Base-by-base conservation (phyloP, 2,113 vertebrate species). In the Tonatia bakeri region DNA sequence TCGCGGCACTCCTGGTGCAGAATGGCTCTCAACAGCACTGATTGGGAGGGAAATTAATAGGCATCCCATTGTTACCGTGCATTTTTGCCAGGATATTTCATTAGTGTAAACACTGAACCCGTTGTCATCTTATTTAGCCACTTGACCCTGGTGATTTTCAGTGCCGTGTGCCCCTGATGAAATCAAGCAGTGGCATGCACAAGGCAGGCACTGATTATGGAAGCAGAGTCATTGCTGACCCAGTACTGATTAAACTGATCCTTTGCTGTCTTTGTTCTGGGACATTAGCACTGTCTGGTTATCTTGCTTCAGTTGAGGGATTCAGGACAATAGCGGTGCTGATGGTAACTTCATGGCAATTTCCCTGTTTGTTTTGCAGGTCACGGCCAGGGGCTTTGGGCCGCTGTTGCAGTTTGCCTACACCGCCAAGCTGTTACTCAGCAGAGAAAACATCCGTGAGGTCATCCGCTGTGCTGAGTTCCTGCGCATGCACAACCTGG, bases 321-420 rank as follows among this genome's bases (percentile, higher is more conserved):
- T 73, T 97, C 73, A 36, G 98, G 98, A 98, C 98, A 99, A 98
- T 98, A 94, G 92, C 97, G 96, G 80, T 98, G 97, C 98, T 99
- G 98, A 99, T 98, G 97, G 94, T 99, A 99, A 99, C 64, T 1
- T 97, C 98, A 77, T 6, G 98, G 97, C 98, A 98, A 98, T 99
- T 98, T 99, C 98, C 98, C 98, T 95, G 97, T 89, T 98, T 96
- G 98, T 98, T 92, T 97, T 98, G 96, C 99, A 99, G 99, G 99
- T 99, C 99, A 99, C 99, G 89, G 99, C 99, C 98, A 99, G 99
- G 98, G 99, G 99, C 98, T 99, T 99, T 97, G 99, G 99, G 97
- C 99, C 99, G 79, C 99, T 99, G 99, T 98, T 99, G 97, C 99
- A 99, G 99, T 99, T 99, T 96, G 99, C 99, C 98, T 99, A 99